A percentile compares a stretch with the other conserved stretches of the same genome.
Evolutionary conservation across 2,113 vertebrate genomes (phyloP).

Genomic region (Malurus cyaneus): DNA sequence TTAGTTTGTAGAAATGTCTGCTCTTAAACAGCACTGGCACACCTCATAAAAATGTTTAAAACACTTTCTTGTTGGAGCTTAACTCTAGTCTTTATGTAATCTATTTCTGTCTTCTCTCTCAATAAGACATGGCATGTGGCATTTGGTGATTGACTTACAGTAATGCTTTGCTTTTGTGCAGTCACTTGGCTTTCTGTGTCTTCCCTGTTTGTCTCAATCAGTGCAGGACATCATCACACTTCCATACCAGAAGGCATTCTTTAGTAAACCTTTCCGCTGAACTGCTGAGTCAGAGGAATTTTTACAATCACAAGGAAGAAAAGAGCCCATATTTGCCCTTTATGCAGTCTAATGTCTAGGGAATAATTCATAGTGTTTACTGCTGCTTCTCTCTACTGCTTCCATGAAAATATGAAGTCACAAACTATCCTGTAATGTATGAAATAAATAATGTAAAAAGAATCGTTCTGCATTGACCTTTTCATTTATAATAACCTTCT

Average conservation of each 20-base stretch:
- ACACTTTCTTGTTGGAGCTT: rapidly evolving
- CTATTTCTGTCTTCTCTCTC: background rate
- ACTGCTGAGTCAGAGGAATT: background rate
- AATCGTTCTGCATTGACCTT: background rate
- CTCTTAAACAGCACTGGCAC: background rate
- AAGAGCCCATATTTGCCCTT: background rate
- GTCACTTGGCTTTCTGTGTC: background rate
- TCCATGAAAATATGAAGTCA: background rate
- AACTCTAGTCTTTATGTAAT: background rate
- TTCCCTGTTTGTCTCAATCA: background rate
- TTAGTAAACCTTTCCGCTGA: background rate
- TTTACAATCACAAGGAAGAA: background rate
- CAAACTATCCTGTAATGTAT: background rate
- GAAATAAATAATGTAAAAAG: background rate
- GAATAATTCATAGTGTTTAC: background rate
- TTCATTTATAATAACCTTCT: background rate
- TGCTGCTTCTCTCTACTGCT: background rate
- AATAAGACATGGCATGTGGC: too few relatives aligned
- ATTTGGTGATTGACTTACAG: background rate
- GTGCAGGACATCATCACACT: background rate
- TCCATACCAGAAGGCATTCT: background rate
- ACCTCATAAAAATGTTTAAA: background rate
- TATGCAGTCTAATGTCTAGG: background rate
- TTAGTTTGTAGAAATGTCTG: background rate
- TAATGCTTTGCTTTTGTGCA: background rate